Evolutionary conservation across 2,888 invertebrate genomes (phyloP), one percentile per base, ranked within the genome.

Genomic region (Cryptus viduatorius): DNA sequence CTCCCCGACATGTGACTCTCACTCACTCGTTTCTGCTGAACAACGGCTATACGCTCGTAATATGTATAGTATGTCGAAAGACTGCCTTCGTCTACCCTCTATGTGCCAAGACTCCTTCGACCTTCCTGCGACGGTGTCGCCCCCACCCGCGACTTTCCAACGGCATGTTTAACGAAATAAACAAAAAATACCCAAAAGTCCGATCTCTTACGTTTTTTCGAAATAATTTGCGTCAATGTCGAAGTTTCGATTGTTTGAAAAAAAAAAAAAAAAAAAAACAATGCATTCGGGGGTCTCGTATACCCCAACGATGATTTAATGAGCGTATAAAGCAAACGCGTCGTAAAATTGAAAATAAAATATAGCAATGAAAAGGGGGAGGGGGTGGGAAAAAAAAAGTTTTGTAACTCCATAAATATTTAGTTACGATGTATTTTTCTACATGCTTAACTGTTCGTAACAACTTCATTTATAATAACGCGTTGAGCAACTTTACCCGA

Each of bases 401-500:
- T 37, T 8, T 37, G 37, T 37, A 44, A 67, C 56, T 29, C n/a
- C 53, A 16, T 24, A 44, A 31, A 37, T 29, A 19, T 7, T 4
- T 44, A 14, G 50, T 53, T 65, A 10, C 42, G 59, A 61, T 71
- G 42, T 56, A 31, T 69, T 69, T 10, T 29, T 48, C 16, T 68
- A 50, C 50, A 24, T 31, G 7, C 10, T 19, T 37, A 4, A 19
- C 16, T n/a, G 59, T 12, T 14, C 59, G 14, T 29, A 31, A 61
- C 59, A n/a, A 29, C 61, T 64, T 64, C 73, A 64, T 64, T 75
- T 75, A 75, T 75, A 64, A 75, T 75, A 75, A 75, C 64, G 48
- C 73, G 73, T 75, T 64, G 7, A 61, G 46, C 4, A 10, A 14
- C 29, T 61, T 31, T 31, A 37, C 14, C 31, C 29, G 3, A 10